These are phyloP conservation scores for Argyrosomus regius DNA, from an alignment of 2,797 vertebrate species.

Conservation along the genomic window DNA sequence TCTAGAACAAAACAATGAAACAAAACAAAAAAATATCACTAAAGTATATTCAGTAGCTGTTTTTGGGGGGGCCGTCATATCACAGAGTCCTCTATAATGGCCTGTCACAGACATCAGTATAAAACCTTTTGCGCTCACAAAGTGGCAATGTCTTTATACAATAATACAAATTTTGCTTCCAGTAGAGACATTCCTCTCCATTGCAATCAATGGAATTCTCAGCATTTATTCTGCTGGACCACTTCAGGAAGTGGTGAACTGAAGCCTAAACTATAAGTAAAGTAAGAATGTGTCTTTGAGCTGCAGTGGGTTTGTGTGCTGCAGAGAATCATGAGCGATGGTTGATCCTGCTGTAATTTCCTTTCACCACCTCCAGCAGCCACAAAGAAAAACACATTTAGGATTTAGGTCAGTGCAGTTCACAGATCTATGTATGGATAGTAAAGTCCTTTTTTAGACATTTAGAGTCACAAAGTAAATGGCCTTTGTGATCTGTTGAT, in stretches of 20 bases:
- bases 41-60: too few relatives aligned
- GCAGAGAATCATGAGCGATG: neutral
- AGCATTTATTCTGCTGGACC: neutral
- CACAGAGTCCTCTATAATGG: too few relatives aligned
- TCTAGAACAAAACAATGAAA: too few relatives aligned
- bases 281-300: too few relatives aligned
- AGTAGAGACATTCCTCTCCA: neutral
- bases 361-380: neutral
- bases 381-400: neutral
- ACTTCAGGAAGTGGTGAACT: too few relatives aligned
- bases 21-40: too few relatives aligned
- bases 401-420: conserved; percentile 5
- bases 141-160: neutral
- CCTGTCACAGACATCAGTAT: too few relatives aligned
- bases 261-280: too few relatives aligned
- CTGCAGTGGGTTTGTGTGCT: neutral
- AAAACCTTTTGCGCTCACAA: neutral
- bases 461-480: conserved; percentile 14
- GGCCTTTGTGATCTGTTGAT: neutral
- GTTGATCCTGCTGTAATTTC: neutral
- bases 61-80: neutral
- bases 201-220: neutral
- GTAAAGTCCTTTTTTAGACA: neutral
- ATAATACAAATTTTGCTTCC: neutral
- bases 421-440: neutral